Evolutionary conservation across 2,888 invertebrate genomes (phyloP).

Genomic region (Congeria kusceri): DNA sequence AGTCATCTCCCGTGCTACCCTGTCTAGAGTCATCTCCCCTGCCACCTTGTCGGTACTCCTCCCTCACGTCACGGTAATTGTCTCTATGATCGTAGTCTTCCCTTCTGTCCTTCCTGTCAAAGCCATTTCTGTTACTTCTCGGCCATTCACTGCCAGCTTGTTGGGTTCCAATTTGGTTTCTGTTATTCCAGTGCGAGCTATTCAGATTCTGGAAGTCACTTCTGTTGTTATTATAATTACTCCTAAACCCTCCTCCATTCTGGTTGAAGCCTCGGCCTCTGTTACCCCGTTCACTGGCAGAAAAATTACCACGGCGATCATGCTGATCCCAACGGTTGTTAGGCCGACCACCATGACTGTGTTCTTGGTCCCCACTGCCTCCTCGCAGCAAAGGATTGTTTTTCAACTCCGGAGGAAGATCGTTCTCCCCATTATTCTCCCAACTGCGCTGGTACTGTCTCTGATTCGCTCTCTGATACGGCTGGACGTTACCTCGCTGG

Average conservation of each 20-base stretch:
- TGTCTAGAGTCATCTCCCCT: constrained; percentile 18
- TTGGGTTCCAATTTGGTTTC: constrained; percentile 5
- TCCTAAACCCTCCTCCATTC: neutral
- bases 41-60: constrained; percentile 40
- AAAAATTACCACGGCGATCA: constrained; percentile 15
- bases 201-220: constrained; percentile 12
- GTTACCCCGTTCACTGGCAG: neutral
- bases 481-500: constrained; percentile 31
- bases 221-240: neutral
- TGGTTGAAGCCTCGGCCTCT: constrained; percentile 3
- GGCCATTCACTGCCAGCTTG: neutral
- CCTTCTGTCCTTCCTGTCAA: constrained; percentile 7
- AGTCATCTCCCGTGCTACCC: constrained; percentile 21
- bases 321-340: constrained; percentile 22
- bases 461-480: constrained; percentile 33
- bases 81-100: constrained; percentile 31
- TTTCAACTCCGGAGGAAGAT: constrained; percentile 32
- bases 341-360: neutral
- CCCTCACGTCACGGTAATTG: constrained; percentile 56
- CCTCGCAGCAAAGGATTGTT: constrained; percentile 38
- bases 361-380: constrained; percentile 1
- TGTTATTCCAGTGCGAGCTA: neutral
- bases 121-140: neutral
- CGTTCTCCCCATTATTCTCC: constrained; percentile 33
- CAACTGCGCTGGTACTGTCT: constrained; percentile 28